Conservation (phyloP, 2,888 invertebrate genomes). For the Calameuta pallipes region DNA sequence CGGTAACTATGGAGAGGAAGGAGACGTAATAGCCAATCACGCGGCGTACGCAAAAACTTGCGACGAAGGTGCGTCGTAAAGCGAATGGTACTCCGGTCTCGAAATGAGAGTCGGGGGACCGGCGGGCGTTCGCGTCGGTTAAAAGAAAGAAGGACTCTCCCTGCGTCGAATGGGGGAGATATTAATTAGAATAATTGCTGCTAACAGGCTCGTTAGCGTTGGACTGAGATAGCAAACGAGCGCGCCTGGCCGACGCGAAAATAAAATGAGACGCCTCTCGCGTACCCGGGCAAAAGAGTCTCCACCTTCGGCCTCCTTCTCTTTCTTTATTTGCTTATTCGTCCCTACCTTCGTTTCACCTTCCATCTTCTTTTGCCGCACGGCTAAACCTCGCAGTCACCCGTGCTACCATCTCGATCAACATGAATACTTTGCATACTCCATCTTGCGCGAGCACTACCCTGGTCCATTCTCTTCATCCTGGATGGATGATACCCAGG, state of each 20-base stretch:
- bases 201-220: constrained; percentile 66
- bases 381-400: too few species aligned
- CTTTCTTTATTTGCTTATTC: background rate
- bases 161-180: constrained; percentile 50
- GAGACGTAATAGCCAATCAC: constrained; percentile 65
- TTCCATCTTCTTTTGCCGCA: too few species aligned
- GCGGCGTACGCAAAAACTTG: constrained; percentile 58
- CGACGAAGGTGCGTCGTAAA: constrained; percentile 54
- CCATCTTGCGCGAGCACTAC: constrained; percentile 18
- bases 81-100: constrained; percentile 45
- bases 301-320: constrained; percentile 26
- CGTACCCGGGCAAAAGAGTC: constrained; percentile 33
- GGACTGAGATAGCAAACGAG: constrained; percentile 60
- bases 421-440: constrained; percentile 51
- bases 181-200: constrained; percentile 67
- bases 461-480: too few species aligned
- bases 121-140: constrained; percentile 16
- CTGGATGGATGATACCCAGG: too few species aligned
- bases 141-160: constrained; percentile 25
- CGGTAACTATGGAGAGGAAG: constrained; percentile 53
- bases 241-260: constrained; percentile 45
- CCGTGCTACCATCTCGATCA: constrained; percentile 43
- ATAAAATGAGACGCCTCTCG: constrained; percentile 46
- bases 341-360: too few species aligned
- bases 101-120: constrained; percentile 13